A percentile compares a stretch with the other conserved stretches of the same genome.
Evolutionary conservation across 2,797 vertebrate species (phyloP).

Genomic region (Setipinna tenuifilis): DNA sequence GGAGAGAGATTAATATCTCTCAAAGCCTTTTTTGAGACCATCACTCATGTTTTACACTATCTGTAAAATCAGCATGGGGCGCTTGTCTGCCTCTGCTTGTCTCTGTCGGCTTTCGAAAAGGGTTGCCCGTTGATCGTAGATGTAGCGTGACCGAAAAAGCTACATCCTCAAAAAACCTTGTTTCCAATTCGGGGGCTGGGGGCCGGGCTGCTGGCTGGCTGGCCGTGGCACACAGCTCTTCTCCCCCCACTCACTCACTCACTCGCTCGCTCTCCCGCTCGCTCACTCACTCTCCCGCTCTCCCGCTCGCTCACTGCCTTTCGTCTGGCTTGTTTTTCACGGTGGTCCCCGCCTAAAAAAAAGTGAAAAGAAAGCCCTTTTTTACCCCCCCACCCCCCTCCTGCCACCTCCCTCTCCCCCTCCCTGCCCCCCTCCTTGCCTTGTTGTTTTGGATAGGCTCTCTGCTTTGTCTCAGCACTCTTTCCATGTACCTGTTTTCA

Average conservation of each 20-base stretch:
- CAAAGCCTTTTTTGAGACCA: not conserved
- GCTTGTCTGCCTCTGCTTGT: constrained; percentile 18
- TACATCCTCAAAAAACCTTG: not conserved
- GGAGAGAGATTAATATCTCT: constrained; percentile 9
- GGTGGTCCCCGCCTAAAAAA: constrained; percentile 52
- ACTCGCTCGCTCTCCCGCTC: too few relatives aligned
- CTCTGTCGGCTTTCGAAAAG: not conserved
- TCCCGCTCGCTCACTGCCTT: constrained; percentile 35
- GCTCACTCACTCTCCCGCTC: too few relatives aligned
- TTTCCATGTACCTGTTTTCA: constrained; percentile 69
- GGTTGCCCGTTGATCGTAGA: not conserved
- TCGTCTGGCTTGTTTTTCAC: constrained; percentile 40
- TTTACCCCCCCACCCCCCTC: not conserved
- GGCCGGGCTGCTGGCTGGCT: not conserved
- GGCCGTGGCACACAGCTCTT: constrained; percentile 24
- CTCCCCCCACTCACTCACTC: not conserved
- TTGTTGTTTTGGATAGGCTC: constrained; percentile 61
- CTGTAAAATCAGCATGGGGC: constrained; percentile 17
- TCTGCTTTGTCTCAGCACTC: constrained; percentile 71
- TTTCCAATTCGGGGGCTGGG: too few relatives aligned
- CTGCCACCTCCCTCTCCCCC: not conserved
- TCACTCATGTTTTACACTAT: constrained; percentile 26
- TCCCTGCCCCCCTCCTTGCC: constrained; percentile 18
- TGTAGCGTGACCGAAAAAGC: constrained; percentile 3
- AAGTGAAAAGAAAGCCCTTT: constrained; percentile 30